Evolutionary conservation across 2,113 vertebrate species (phyloP).

Genomic region (Saiga tatarica): DNA sequence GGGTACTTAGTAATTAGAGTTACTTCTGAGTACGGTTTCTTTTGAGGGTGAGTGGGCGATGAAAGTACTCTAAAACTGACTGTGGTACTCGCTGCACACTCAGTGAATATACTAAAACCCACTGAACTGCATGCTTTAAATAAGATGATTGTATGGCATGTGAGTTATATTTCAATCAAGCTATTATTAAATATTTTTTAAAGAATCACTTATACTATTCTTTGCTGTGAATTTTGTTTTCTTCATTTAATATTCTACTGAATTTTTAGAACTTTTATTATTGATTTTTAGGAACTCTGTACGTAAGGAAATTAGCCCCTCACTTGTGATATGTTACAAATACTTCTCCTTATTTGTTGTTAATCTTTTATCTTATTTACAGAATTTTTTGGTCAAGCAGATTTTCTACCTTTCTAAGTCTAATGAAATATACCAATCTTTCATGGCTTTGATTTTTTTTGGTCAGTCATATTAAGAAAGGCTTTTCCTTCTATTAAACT

Average conservation of each 20-base stretch:
- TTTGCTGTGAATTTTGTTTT: neutral
- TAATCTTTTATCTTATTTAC: slow-evolving; percentile 22
- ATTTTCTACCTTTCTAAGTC: neutral
- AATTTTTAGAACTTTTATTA: neutral
- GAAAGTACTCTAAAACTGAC: neutral
- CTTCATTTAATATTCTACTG: neutral
- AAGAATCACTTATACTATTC: neutral
- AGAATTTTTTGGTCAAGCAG: neutral
- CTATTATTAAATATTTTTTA: neutral
- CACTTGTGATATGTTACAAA: neutral
- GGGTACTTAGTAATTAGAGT: neutral
- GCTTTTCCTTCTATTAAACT: neutral
- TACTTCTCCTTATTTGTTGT: neutral
- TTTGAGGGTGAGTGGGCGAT: neutral
- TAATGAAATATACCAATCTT: neutral
- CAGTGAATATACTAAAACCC: neutral
- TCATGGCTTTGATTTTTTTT: neutral
- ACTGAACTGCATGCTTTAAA: neutral
- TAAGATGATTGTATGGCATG: neutral
- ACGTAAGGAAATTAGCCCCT: neutral
- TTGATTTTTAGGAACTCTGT: neutral
- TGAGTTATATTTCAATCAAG: neutral
- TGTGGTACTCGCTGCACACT: neutral
- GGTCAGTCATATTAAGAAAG: neutral
- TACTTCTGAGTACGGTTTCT: neutral